Conservation (phyloP, 2,113 vertebrate genomes). For the Grallaria varia region DNA sequence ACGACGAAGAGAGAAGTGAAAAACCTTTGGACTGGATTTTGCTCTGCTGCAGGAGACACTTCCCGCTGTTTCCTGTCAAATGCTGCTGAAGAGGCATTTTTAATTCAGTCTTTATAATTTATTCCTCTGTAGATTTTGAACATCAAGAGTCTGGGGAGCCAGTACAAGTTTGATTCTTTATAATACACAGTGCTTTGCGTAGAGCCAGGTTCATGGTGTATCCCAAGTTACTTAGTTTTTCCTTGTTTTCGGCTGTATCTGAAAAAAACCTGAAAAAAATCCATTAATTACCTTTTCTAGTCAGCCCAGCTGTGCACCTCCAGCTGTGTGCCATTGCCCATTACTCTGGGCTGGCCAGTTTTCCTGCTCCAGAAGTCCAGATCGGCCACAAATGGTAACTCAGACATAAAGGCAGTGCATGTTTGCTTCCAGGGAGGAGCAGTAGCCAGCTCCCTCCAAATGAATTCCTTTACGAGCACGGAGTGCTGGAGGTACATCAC, state of each 20-base stretch:
- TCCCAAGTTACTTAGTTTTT: neutral
- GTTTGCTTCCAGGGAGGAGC: neutral
- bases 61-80: neutral
- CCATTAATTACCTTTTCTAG: neutral
- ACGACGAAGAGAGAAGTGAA: neutral
- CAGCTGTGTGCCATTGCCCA: constrained; percentile 5
- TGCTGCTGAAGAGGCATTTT: neutral
- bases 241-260: neutral
- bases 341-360: neutral
- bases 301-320: constrained; percentile 3
- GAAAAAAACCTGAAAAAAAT: neutral
- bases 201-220: neutral
- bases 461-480: constrained; percentile 36
- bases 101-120: neutral
- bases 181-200: neutral
- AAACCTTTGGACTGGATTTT: neutral
- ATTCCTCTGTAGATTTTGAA: neutral
- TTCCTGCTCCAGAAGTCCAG: neutral
- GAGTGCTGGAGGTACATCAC: constrained; percentile 31
- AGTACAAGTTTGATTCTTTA: neutral
- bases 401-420: neutral
- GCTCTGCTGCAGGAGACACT: neutral
- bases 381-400: constrained; percentile 6
- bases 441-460: constrained; percentile 35
- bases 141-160: neutral